Base-by-base conservation (phyloP, 1,140 invertebrate species). In the Aphidius ervi region DNA sequence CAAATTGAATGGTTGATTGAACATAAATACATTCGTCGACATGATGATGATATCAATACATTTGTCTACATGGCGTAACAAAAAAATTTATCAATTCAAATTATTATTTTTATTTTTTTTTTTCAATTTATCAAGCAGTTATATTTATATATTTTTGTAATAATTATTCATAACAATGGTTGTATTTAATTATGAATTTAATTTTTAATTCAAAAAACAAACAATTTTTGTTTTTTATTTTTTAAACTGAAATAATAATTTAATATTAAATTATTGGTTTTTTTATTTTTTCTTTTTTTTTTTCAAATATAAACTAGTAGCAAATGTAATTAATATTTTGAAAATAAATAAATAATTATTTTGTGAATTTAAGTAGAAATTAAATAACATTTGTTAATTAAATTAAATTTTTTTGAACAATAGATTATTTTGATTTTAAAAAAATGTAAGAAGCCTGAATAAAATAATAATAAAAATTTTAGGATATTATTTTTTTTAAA, bases 1-100 rank as follows among this genome's bases (percentile, higher is more conserved):
- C 97, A 99, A 82, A 88, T 99, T 42, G 97, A 99, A 79, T 99
- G 96, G 96, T 85, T 99, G 8, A 99, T 99, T 67, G 97, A 99
- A 81, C 93, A 98, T 74, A 97, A 98, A 77, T 99, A 98, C 76
- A 97, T 99, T 88, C 84, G 86, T 61, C 84, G 97, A 65, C 95
- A 98, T 78, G 95, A 98, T 69, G 93, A 96, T 66, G 94, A 98
- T 78, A 97, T 98, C 71, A 98, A 98, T 81, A 93, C 92, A 69
- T 99, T 98, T 84, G 94, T 97, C 71, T 99, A 99, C 79, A 93
- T 98, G 87, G 94, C 95, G 76, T 98, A 87, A 86, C 70, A 46
- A 41, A 59, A 63, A 58, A 64, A 66, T 31, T 64, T 31, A 31
- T 31, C 23, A 31, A 31, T 9, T 37, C 52, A 39, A 41, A 40